phyloP scores from a whole-genome alignment of 2,797 vertebrate genomes.

The Petrocephalus sullivani region DNA sequence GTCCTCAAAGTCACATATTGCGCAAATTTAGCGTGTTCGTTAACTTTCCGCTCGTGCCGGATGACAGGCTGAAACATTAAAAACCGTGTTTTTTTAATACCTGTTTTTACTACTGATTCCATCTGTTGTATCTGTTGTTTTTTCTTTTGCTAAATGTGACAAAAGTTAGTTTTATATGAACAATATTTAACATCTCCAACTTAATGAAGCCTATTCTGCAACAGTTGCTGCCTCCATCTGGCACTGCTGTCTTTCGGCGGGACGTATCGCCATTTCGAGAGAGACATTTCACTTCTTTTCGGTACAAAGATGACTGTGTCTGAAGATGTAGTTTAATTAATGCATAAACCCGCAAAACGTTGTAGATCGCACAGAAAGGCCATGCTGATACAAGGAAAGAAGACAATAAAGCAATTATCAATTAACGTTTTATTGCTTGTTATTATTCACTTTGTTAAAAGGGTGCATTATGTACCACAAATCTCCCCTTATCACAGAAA shows the following conservation, averaged over 20 bases:
- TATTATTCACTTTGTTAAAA: conserved; percentile 14
- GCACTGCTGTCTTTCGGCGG: conserved; percentile 37
- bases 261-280: conserved; percentile 22
- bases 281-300: conserved; percentile 17
- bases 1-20: background rate
- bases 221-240: conserved; percentile 30
- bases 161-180: conserved; percentile 19
- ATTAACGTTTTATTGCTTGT: conserved; percentile 10
- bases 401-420: conserved; percentile 1
- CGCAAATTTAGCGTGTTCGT: background rate
- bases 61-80: conserved; percentile 11
- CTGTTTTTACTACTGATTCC: conserved; percentile 9
- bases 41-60: background rate
- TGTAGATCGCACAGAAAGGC: background rate
- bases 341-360: background rate
- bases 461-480: background rate
- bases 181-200: conserved; percentile 22
- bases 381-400: background rate
- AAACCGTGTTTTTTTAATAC: background rate
- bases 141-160: background rate
- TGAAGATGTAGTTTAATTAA: background rate
- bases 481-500: background rate
- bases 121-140: conserved; percentile 12
- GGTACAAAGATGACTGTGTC: background rate
- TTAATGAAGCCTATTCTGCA: conserved; percentile 24